phyloP scores from a whole-genome alignment of 2,888 invertebrate species.

The Falcaria lacertinaria region DNA sequence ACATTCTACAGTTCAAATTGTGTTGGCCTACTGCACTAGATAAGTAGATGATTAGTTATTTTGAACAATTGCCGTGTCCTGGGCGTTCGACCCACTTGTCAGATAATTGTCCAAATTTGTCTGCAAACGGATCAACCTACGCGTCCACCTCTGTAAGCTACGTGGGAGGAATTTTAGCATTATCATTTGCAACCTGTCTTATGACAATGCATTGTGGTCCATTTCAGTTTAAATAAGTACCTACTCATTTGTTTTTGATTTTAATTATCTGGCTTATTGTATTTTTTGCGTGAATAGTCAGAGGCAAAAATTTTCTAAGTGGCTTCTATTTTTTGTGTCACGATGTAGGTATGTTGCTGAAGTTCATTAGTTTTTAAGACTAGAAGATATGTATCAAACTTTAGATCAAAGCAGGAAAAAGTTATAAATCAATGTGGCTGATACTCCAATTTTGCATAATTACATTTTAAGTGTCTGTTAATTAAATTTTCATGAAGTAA shows the following conservation, averaged over 20 bases:
- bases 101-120: constrained; percentile 52
- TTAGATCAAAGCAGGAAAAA: too few relatives aligned
- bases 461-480: too few relatives aligned
- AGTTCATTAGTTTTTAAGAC: too few relatives aligned
- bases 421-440: too few relatives aligned
- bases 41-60: constrained; percentile 20
- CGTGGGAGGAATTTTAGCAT: constrained; percentile 33
- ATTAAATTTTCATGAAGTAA: too few relatives aligned
- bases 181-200: constrained; percentile 5
- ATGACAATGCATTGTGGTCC: too few relatives aligned
- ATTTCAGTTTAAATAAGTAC: background rate
- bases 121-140: constrained; percentile 15
- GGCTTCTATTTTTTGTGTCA: constrained; percentile 12
- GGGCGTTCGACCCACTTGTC: constrained; percentile 48
- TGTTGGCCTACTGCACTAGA: constrained; percentile 18
- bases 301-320: constrained; percentile 14
- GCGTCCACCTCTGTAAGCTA: constrained; percentile 12
- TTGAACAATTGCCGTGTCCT: constrained; percentile 38
- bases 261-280: constrained; percentile 12
- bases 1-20: background rate
- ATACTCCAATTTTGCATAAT: too few relatives aligned
- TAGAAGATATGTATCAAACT: too few relatives aligned
- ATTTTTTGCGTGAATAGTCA: constrained; percentile 12
- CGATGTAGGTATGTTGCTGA: too few relatives aligned
- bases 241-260: constrained; percentile 4